Evolutionary conservation across 1,140 invertebrate genomes (phyloP).

Genomic region (Sycophaga agraensis): DNA sequence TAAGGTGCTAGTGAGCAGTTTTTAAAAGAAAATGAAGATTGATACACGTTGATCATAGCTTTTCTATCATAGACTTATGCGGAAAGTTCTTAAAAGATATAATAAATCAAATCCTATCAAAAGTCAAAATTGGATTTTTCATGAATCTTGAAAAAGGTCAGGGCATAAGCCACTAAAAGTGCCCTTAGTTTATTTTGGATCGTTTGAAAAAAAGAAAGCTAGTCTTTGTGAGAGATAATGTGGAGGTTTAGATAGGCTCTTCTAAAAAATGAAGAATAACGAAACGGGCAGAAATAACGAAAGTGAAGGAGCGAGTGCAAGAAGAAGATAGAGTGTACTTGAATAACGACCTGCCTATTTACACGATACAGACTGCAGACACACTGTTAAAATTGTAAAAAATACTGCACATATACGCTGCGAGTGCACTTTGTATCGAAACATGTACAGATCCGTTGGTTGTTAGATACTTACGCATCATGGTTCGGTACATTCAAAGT

Average conservation of each 20-base stretch:
- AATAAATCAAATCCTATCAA: slow-evolving; percentile 34
- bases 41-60: slow-evolving; percentile 23
- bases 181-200: slow-evolving; percentile 57
- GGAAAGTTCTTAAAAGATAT: slow-evolving; percentile 15
- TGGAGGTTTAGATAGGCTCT: slow-evolving; percentile 47
- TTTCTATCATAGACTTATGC: slow-evolving; percentile 26
- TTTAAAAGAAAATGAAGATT: slow-evolving; percentile 22
- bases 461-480: slow-evolving; percentile 48
- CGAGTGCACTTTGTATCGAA: slow-evolving; percentile 43
- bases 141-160: slow-evolving; percentile 48
- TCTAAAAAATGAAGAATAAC: slow-evolving; percentile 35
- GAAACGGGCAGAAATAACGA: slow-evolving; percentile 31
- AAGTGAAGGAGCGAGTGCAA: slow-evolving; percentile 31
- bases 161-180: slow-evolving; percentile 56
- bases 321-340: slow-evolving; percentile 29
- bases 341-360: slow-evolving; percentile 42
- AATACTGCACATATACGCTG: slow-evolving; percentile 36
- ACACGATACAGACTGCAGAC: slow-evolving; percentile 42
- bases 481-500: slow-evolving; percentile 46
- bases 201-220: slow-evolving; percentile 45
- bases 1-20: slow-evolving; percentile 30
- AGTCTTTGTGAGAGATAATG: slow-evolving; percentile 51
- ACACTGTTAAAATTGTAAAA: slow-evolving; percentile 45
- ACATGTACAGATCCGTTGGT: slow-evolving; percentile 41
- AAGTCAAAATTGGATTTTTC: slow-evolving; percentile 51